Base-by-base conservation (phyloP, 2,888 invertebrate genomes). In the Panopea generosa region DNA sequence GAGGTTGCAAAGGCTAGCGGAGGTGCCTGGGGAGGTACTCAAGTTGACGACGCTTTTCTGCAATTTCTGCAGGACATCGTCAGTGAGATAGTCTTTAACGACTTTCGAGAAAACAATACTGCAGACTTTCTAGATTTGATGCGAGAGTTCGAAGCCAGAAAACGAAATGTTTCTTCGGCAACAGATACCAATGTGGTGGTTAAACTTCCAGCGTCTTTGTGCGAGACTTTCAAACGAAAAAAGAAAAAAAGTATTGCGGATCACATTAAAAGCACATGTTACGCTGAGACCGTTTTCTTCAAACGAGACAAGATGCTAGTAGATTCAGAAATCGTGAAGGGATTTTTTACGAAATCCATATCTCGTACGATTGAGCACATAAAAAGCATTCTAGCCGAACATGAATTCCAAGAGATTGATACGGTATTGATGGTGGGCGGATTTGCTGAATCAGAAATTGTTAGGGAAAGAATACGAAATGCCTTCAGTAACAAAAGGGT, bases 1-100 rank as follows among this genome's bases (percentile, higher is more conserved):
- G 77, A 77, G 50, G 26, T 77, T 22, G 65, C 67, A 7, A 77
- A 72, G 33, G 77, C 77, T 2, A 77, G 77, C 20, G 77, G 77
- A 26, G 77, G 77, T 24, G 68, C 77, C 14, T 77, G 77, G 77
- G 77, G 77, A 18, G 77, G 77, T 11, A 77, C 73, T 18, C 62
- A 63, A 33, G 77, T 77, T 11, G 77, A 77, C 52, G 38, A 62
- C 11, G 61, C 68, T 2, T 77, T 77, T 38, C 29, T 50, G 29
- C 60, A 63, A 7, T 65, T 77, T 59, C 60, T 77, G 14, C 60
- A 60, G 14, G 53, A 63, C 4, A 52, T 77, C 18, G 53, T 77
- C 18, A 55, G 63, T 4, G 47, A 33, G 27, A 43, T 33, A 2
- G 38, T 65, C 33, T 33, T 77, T 22, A 56, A 72, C n/a, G 43